Percentiles rank a stretch among this genome's conserved stretches.
Evolutionary conservation across 2,888 invertebrate genomes (phyloP).

Genomic region (Lathronympha strigana): DNA sequence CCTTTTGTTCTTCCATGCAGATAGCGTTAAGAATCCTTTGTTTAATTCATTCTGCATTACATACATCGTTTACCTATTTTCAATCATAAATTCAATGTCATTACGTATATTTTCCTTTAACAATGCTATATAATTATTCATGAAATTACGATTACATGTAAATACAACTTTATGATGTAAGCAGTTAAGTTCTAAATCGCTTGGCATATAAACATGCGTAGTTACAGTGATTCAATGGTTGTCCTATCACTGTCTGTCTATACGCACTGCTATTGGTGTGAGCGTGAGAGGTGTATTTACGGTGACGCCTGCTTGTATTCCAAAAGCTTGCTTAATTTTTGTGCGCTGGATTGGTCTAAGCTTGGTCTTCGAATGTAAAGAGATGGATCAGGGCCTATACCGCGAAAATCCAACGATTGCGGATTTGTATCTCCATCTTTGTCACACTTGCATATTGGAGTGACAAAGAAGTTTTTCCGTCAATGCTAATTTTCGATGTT

Average conservation of each 20-base stretch:
- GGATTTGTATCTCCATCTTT: too few species aligned
- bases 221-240: conserved; percentile 8
- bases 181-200: neutral
- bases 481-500: too few species aligned
- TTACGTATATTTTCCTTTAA: conserved; percentile 2
- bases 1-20: conserved; percentile 14
- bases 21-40: conserved; percentile 27
- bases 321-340: neutral
- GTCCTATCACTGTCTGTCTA: neutral
- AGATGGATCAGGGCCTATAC: neutral
- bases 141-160: neutral
- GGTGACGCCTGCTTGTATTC: neutral
- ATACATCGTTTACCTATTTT: neutral
- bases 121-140: neutral
- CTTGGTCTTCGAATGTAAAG: neutral
- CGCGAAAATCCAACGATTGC: too few species aligned
- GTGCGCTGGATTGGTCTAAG: neutral
- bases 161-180: neutral
- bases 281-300: neutral
- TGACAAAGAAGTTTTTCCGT: too few species aligned
- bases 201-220: conserved; percentile 5
- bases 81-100: neutral
- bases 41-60: conserved; percentile 11
- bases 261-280: neutral
- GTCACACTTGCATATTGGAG: too few species aligned